Evolutionary conservation across 2,113 vertebrate genomes (phyloP).

Genomic region (Coptodon bakossiorum): DNA sequence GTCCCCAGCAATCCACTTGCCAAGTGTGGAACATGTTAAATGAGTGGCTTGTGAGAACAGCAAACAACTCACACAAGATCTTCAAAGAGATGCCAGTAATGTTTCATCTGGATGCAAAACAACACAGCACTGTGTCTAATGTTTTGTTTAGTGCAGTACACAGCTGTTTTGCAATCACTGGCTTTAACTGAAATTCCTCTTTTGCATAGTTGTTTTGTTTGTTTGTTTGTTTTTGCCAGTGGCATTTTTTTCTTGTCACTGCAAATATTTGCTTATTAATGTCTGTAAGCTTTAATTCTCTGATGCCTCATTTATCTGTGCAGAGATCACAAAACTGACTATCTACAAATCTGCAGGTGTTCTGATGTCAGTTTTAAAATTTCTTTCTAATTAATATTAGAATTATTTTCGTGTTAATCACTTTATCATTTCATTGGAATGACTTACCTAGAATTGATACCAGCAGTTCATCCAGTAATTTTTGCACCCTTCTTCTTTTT

Average conservation of each 20-base stretch:
- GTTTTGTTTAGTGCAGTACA: neutral
- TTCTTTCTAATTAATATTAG: neutral
- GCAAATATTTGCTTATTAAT: neutral
- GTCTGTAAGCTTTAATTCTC: neutral
- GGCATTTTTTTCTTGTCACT: neutral
- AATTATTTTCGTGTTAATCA: neutral
- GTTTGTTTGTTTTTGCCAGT: neutral
- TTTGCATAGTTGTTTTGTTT: neutral
- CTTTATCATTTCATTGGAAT: neutral
- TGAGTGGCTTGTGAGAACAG: neutral
- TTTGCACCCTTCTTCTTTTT: neutral
- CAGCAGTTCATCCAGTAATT: neutral
- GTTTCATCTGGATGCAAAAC: neutral
- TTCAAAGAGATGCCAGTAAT: neutral
- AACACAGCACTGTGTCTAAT: neutral
- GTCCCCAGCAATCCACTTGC: neutral
- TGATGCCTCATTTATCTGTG: neutral
- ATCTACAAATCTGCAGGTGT: neutral
- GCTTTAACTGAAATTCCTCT: neutral
- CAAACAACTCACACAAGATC: neutral
- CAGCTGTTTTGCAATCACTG: conserved; percentile 14
- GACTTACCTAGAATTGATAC: neutral
- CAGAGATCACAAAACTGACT: neutral
- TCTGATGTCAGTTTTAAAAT: neutral
- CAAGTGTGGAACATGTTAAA: neutral